phyloP scores from a whole-genome alignment of 1,140 invertebrate genomes.

The Phenacoccus solenopsis region DNA sequence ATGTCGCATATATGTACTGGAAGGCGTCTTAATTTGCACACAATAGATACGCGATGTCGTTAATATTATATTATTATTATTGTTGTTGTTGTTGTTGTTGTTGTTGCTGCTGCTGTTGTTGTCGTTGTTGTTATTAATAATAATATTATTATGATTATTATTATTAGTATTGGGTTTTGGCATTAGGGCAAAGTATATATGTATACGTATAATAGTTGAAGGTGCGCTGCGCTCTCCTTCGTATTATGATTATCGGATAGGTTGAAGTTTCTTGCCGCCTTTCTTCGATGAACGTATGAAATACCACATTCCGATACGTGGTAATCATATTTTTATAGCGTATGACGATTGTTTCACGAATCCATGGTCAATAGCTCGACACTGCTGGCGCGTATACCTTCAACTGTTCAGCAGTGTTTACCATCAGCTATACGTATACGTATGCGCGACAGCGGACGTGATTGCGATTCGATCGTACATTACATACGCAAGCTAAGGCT shows the following conservation, averaged over 20 bases:
- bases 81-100: too few relatives aligned
- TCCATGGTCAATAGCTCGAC: too few relatives aligned
- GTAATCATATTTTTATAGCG: not conserved
- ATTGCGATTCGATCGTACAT: not conserved
- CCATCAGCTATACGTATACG: too few relatives aligned
- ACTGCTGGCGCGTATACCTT: too few relatives aligned
- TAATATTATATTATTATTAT: not conserved
- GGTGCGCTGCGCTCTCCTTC: not conserved
- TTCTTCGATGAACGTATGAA: not conserved
- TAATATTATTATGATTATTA: too few relatives aligned
- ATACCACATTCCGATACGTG: not conserved
- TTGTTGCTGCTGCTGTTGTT: too few relatives aligned
- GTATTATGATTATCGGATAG: not conserved
- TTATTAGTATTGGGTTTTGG: not conserved
- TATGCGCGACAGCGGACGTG: not conserved
- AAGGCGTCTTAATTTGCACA: not conserved
- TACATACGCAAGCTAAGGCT: too few relatives aligned
- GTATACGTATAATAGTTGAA: too few relatives aligned
- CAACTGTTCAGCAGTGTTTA: too few relatives aligned
- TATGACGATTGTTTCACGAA: conserved; percentile 1
- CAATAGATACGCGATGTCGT: not conserved
- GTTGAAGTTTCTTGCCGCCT: not conserved
- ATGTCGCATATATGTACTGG: not conserved
- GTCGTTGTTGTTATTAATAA: too few relatives aligned
- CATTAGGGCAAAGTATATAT: conserved; percentile 1